These are phyloP conservation scores for Halocynthia roretzi DNA, from an alignment of 23 tunicate genomes.

Conservation along the genomic window DNA sequence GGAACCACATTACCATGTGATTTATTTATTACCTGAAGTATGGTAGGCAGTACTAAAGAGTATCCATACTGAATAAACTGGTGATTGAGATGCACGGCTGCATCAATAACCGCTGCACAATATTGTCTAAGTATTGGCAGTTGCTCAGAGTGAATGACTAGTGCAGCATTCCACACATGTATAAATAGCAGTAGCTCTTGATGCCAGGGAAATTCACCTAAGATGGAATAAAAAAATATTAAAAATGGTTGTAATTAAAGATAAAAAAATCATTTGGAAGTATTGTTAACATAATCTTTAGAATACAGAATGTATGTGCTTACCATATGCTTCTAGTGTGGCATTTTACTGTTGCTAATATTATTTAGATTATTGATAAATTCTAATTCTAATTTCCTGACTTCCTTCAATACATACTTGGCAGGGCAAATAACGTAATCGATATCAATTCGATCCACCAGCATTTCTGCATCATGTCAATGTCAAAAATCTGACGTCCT, in stretches of 20 bases:
- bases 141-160: slow-evolving; percentile 54
- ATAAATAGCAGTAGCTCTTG: slow-evolving; percentile 50
- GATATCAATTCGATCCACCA: slow-evolving; percentile 73
- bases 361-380: too few species aligned
- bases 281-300: too few species aligned
- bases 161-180: slow-evolving; percentile 62
- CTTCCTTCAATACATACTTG: slow-evolving; percentile 37
- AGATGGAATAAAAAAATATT: neutral
- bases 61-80: slow-evolving; percentile 71
- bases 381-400: too few species aligned
- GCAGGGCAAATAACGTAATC: slow-evolving; percentile 36
- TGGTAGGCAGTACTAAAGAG: slow-evolving; percentile 63
- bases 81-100: slow-evolving; percentile 64
- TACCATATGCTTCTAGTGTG: too few species aligned
- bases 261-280: too few species aligned
- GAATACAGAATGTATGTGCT: too few species aligned
- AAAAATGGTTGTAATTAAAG: too few species aligned
- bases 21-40: slow-evolving; percentile 47
- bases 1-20: neutral
- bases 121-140: slow-evolving; percentile 39
- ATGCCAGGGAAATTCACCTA: slow-evolving; percentile 81
- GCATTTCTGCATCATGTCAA: slow-evolving; percentile 67
- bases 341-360: too few species aligned
- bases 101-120: slow-evolving; percentile 70
- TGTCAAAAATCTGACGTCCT: slow-evolving; percentile 37